Base-by-base conservation (phyloP, 2,113 vertebrate genomes). In the Sigmodon hispidus region DNA sequence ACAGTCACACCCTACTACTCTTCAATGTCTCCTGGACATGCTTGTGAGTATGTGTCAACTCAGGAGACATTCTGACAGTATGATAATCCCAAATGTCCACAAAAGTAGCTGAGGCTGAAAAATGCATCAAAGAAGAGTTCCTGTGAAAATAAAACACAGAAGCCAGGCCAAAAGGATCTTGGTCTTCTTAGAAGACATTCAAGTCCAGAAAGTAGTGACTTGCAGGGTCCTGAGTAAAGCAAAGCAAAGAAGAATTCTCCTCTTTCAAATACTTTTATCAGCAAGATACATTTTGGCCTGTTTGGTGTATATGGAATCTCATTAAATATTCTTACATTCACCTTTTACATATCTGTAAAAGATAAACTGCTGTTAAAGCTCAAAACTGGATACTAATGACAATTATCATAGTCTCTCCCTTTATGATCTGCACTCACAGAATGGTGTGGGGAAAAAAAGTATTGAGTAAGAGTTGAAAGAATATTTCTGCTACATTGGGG, bases 31-130 rank as follows among this genome's bases (percentile, higher is more conserved):
- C 45, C 45, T 9, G 26, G 55, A 4, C n/a, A 57, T 19, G 6
- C 43, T 31, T 76, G 36, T 45, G n/a, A 45, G 36, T 43, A 65
- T 45, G 69, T 36, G 63, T 22, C 24, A 55, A 50, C 88, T 79
- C 22, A 26, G 61, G 55, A 24, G 84, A 34, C 48, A 57, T 45
- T n/a, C 13, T 11, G 29, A 40, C 0, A 2, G 13, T 34, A 34
- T 76, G n/a, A 50, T 94, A 63, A 94, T 89, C 79, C 48, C 73
- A 61, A 59, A 61, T 89, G 93, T 77, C 59, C 73, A 90, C 89
- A 77, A 80, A 72, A 61, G 65, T 55, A 65, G 8, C 65, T 87
- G 67, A 55, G n/a, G 4, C 72, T 87, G 61, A 55, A 21, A 31
- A 36, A 80, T 11, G 19, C 50, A 55, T 21, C 34, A 80, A 80